phyloP scores from a whole-genome alignment of 2,888 invertebrate species.

The Pocota personata region DNA sequence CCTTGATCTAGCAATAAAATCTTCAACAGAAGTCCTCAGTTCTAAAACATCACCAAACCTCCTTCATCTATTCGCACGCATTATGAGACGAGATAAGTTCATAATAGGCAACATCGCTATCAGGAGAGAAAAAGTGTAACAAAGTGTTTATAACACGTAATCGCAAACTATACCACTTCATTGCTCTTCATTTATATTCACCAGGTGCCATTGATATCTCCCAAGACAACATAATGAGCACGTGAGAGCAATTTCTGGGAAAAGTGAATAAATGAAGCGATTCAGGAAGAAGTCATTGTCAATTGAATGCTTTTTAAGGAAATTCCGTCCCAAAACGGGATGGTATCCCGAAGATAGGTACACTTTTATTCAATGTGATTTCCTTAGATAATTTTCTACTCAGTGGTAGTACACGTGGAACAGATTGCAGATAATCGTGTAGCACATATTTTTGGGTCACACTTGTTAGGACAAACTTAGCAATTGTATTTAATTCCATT shows the following conservation, averaged over 20 bases:
- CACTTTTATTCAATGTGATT: neutral
- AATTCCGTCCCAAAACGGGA: neutral
- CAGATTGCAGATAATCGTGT: neutral
- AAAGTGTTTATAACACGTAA: neutral
- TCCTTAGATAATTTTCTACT: neutral
- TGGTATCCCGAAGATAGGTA: neutral
- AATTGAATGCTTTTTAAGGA: neutral
- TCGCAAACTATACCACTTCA: constrained; percentile 1
- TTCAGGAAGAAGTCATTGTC: constrained; percentile 20
- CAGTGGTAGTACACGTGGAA: neutral
- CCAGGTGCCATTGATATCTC: constrained; percentile 3
- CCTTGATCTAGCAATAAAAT: neutral
- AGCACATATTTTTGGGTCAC: neutral
- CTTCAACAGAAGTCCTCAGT: neutral
- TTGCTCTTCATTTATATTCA: constrained; percentile 14
- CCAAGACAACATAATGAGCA: constrained; percentile 9
- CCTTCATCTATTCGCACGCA: neutral
- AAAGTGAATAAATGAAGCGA: constrained; percentile 17
- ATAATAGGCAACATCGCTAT: neutral
- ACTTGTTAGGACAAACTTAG: neutral
- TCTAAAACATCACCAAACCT: neutral
- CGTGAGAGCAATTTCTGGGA: constrained; percentile 10
- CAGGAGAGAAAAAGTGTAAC: neutral
- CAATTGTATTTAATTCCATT: neutral
- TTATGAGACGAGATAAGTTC: neutral